Evolutionary conservation across 2,888 invertebrate species (phyloP).

Genomic region (Philereme vetulata): DNA sequence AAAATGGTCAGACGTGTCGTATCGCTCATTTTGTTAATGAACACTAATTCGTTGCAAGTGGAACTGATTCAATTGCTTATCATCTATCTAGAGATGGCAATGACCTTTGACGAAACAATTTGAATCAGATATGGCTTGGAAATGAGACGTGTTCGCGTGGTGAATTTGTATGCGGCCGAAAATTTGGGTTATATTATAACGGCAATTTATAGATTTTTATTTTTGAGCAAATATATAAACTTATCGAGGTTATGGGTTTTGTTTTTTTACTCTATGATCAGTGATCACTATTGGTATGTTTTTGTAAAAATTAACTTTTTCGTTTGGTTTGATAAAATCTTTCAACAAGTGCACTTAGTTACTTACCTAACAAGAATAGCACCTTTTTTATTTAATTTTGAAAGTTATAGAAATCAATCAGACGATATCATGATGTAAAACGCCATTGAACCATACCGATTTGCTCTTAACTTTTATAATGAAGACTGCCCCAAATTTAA

Average conservation of each 20-base stretch:
- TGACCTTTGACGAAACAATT: slow-evolving; percentile 75
- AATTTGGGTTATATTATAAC: slow-evolving; percentile 43
- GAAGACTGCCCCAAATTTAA: slow-evolving; percentile 29
- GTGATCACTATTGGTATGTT: not conserved
- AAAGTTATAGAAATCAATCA: not conserved
- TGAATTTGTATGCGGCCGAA: slow-evolving; percentile 37
- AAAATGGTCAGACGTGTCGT: slow-evolving; percentile 57
- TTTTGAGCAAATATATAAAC: slow-evolving; percentile 16
- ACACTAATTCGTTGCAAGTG: slow-evolving; percentile 81
- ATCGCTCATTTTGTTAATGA: slow-evolving; percentile 68
- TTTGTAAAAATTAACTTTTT: not conserved
- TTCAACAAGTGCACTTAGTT: too few relatives aligned
- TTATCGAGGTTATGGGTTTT: slow-evolving; percentile 17
- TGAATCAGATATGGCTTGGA: slow-evolving; percentile 50
- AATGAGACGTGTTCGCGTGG: slow-evolving; percentile 44
- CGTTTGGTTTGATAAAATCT: not conserved
- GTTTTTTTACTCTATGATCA: slow-evolving; percentile 3
- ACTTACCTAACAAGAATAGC: too few relatives aligned
- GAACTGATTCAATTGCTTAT: slow-evolving; percentile 82
- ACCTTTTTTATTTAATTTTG: too few relatives aligned
- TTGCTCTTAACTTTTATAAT: not conserved
- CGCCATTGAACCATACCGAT: not conserved
- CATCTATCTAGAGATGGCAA: slow-evolving; percentile 72
- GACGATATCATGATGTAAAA: not conserved
- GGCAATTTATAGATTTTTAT: slow-evolving; percentile 31